Percentiles rank a stretch among this genome's conserved stretches.
Conservation (phyloP, 2,113 vertebrate genomes). For the Pterocles orientalis region DNA sequence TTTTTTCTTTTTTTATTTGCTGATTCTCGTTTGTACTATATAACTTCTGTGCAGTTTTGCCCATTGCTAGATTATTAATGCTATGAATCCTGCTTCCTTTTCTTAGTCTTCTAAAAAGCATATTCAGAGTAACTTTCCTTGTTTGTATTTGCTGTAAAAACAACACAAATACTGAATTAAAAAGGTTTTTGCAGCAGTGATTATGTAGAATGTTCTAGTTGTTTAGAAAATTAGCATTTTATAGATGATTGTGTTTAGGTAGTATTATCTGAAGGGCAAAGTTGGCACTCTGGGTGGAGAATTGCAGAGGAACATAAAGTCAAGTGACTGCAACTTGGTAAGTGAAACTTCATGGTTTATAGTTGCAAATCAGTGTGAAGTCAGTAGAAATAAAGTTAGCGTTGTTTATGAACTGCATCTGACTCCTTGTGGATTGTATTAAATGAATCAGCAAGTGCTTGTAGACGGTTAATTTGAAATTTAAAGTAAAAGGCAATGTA, state of each 20-base stretch:
- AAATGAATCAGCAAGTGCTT: neutral
- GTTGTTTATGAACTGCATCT: neutral
- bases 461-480: neutral
- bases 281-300: neutral
- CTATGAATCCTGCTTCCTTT: neutral
- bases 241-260: neutral
- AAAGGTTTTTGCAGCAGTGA: neutral
- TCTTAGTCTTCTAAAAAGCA: neutral
- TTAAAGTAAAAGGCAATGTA: neutral
- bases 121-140: neutral
- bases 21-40: neutral
- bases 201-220: neutral
- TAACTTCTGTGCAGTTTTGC: neutral
- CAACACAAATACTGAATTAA: neutral
- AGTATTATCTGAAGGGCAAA: neutral
- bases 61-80: neutral
- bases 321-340: neutral
- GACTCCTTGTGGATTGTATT: neutral
- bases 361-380: neutral
- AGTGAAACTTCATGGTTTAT: neutral
- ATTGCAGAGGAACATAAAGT: neutral
- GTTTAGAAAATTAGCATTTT: neutral
- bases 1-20: neutral
- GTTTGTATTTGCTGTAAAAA: neutral
- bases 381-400: neutral